Evolutionary conservation across 2,797 vertebrate species (phyloP), one percentile per base, ranked within the genome.

Genomic region (Myiothlypis coronata): DNA sequence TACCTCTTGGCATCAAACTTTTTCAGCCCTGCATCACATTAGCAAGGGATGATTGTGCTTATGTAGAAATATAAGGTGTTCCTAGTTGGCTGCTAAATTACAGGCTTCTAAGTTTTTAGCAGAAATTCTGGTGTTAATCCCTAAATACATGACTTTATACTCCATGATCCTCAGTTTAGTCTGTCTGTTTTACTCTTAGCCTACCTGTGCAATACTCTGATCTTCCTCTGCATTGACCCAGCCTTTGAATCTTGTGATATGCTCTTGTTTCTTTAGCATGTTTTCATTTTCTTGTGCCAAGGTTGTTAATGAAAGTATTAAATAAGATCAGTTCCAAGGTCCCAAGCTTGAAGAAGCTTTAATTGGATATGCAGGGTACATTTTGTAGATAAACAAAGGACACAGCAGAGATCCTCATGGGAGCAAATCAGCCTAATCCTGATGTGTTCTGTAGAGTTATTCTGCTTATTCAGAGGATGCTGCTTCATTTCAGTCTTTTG

Each of bases 251-350:
- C 71, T 87, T 65, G 41, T 81, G 65, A 82, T 80, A 60, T 50
- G 15, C 64, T 89, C 34, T 75, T 20, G 44, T 94, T 94, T 93
- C 84, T 65, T 92, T 78, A 91, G 49, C 71, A 64, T 74, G 82
- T 93, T 96, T 94, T 91, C 27, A 78, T 93, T 93, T 94, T 94
- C 69, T 75, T 78, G 46, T 91, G 76, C 84, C 87, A 94, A 83
- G 49, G 27, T 71, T 7, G 3, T 75, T 95, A 87, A 91, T 92
- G 79, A 64, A 93, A 89, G 41, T 94, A 88, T 91, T 87, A 89
- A 96, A 87, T 91, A 94, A 94, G 76, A 94, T 83, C 75, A 43
- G 49, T 87, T 95, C 44, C 83, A 84, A 90, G 71, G 78, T 85
- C 60, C 72, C 68, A 87, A 77, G 81, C 69, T 90, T 86, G 83